Evolutionary conservation across 2,113 vertebrate genomes (phyloP).

Genomic region (Xyrauchen texanus): DNA sequence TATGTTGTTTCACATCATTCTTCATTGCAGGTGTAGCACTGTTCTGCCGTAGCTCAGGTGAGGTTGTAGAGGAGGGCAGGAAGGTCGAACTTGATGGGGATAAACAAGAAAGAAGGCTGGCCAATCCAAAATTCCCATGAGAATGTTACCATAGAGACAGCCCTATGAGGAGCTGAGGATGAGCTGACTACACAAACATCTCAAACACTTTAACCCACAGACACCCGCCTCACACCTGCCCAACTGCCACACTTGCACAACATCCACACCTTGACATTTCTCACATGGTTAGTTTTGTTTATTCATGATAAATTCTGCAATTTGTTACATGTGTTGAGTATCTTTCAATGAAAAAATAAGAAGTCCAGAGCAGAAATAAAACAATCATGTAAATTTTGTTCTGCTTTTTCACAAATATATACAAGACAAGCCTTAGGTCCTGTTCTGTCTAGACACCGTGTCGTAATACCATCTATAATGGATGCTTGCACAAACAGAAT

Average conservation of each 20-base stretch:
- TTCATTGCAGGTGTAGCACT: not conserved
- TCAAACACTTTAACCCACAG: not conserved
- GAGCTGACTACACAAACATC: slow-evolving; percentile 53
- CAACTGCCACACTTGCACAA: slow-evolving; percentile 6
- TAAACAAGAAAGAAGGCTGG: slow-evolving; percentile 70
- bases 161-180: slow-evolving; percentile 59
- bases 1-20: not conserved
- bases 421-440: not conserved
- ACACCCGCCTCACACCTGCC: slow-evolving; percentile 1
- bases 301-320: not conserved
- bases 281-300: not conserved
- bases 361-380: not conserved
- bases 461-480: not conserved
- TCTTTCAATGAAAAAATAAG: not conserved
- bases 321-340: not conserved
- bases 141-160: slow-evolving; percentile 75
- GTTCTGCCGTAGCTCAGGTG: slow-evolving; percentile 1
- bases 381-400: no score
- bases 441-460: not conserved
- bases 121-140: slow-evolving; percentile 57
- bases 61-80: not conserved
- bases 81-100: slow-evolving; percentile 31
- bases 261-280: slow-evolving; percentile 6
- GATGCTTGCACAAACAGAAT: not conserved
- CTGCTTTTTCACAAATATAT: no score